phyloP scores from a whole-genome alignment of 2,113 vertebrate genomes.

The Esox niger region DNA sequence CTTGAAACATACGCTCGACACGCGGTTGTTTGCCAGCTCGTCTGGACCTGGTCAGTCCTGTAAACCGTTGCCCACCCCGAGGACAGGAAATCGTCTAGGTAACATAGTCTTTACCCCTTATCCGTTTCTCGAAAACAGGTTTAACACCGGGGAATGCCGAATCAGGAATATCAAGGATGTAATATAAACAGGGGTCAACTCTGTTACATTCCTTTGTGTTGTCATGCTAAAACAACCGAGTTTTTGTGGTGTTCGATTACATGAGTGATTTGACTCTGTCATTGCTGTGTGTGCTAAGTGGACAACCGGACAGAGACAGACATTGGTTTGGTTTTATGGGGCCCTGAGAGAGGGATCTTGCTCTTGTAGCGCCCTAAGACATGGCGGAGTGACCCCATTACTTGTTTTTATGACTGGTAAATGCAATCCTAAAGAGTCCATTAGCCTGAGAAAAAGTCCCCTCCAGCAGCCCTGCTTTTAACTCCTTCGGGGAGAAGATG shows the following conservation, averaged over 20 bases:
- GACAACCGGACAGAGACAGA: not conserved
- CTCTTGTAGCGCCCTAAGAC: constrained; percentile 53
- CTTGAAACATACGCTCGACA: constrained; percentile 21
- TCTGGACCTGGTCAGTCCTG: too few relatives aligned
- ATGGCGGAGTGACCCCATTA: constrained; percentile 66
- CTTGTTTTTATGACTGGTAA: constrained; percentile 61
- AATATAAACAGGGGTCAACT: too few relatives aligned
- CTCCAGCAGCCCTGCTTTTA: constrained; percentile 24
- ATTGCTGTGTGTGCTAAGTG: constrained; percentile 23
- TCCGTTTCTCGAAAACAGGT: not conserved
- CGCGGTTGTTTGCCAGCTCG: not conserved
- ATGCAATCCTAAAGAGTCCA: constrained; percentile 65
- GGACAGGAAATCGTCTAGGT: too few relatives aligned
- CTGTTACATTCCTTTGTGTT: not conserved
- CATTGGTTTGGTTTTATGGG: constrained; percentile 6
- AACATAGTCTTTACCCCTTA: not conserved
- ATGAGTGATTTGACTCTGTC: not conserved
- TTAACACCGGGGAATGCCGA: too few relatives aligned
- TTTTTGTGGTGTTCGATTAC: not conserved
- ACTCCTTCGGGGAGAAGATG: constrained; percentile 1
- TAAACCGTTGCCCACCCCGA: too few relatives aligned
- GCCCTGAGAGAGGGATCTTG: constrained; percentile 2
- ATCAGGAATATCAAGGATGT: too few relatives aligned
- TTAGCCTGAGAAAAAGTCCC: constrained; percentile 38
- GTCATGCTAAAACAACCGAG: not conserved